Conservation (phyloP, 1,140 invertebrate species). For the Drosophila carrolli region DNA sequence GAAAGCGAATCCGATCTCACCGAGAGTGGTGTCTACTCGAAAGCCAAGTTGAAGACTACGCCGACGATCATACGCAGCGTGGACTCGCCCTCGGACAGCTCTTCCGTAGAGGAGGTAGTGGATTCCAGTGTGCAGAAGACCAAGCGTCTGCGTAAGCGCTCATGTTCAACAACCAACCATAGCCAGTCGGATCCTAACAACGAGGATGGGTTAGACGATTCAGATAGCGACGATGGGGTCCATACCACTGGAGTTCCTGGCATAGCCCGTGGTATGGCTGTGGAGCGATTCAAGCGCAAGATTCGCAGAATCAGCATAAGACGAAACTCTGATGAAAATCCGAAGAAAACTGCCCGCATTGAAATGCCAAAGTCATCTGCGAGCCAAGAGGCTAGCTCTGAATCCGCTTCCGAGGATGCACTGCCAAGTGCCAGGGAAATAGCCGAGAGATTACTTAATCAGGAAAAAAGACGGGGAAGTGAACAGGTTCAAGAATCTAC, state of each 20-base stretch:
- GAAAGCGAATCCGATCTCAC: conserved; percentile 82
- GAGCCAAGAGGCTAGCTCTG: conserved; percentile 37
- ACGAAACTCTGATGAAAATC: conserved; percentile 30
- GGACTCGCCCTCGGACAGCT: conserved; percentile 50
- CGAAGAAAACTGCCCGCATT: conserved; percentile 1
- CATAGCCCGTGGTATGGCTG: conserved; percentile 71
- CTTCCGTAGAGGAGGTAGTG: conserved; percentile 53
- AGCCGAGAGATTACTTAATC: conserved; percentile 61
- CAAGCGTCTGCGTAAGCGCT: conserved; percentile 74
- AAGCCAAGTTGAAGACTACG: conserved; percentile 49
- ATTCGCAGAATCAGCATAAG: conserved; percentile 36
- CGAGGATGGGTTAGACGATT: conserved; percentile 33
- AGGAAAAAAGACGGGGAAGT: conserved; percentile 19
- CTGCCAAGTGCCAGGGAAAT: conserved; percentile 72
- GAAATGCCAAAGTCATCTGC: conserved; percentile 19
- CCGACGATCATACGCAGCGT: conserved; percentile 66
- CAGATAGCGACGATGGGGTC: conserved; percentile 50
- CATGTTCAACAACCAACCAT: conserved; percentile 69
- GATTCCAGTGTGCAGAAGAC: conserved; percentile 55
- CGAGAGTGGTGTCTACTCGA: conserved; percentile 75
- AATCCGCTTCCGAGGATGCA: conserved; percentile 41
- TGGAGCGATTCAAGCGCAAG: conserved; percentile 72
- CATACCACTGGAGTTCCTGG: conserved; percentile 64
- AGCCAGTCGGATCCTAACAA: conserved; percentile 67
- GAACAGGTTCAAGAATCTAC: neutral